A percentile compares a stretch with the other conserved stretches of the same genome.
Conservation (phyloP, 2,113 vertebrate species). For the Odocoileus hemionus region DNA sequence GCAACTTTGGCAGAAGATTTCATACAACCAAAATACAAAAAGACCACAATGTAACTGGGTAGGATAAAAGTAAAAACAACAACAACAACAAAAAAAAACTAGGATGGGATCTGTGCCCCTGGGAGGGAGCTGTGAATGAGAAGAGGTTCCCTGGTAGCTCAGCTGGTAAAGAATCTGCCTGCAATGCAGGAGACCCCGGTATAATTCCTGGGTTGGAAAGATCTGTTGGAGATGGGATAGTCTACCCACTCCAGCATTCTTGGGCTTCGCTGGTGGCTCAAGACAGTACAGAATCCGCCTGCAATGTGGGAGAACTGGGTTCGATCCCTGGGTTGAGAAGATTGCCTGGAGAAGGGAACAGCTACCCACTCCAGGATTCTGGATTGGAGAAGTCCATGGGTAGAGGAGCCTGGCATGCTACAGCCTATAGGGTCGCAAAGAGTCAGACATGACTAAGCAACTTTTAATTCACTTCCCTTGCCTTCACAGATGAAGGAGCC, state of each 20-base stretch:
- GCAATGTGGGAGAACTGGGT: neutral
- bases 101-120: neutral
- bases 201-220: neutral
- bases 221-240: neutral
- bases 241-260: neutral
- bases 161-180: neutral
- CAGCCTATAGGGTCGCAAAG: neutral
- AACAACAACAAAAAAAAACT: neutral
- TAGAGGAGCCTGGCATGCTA: neutral
- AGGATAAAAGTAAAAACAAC: neutral
- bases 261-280: neutral
- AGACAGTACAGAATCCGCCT: neutral
- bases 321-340: neutral
- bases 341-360: neutral
- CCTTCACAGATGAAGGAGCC: neutral
- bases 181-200: neutral
- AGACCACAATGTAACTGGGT: neutral
- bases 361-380: neutral
- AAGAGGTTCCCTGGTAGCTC: neutral
- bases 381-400: neutral
- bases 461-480: neutral
- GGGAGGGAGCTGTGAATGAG: neutral
- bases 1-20: neutral
- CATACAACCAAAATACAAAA: neutral
- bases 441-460: neutral